phyloP scores from a whole-genome alignment of 2,888 invertebrate species.

The Eremobia ochroleuca region DNA sequence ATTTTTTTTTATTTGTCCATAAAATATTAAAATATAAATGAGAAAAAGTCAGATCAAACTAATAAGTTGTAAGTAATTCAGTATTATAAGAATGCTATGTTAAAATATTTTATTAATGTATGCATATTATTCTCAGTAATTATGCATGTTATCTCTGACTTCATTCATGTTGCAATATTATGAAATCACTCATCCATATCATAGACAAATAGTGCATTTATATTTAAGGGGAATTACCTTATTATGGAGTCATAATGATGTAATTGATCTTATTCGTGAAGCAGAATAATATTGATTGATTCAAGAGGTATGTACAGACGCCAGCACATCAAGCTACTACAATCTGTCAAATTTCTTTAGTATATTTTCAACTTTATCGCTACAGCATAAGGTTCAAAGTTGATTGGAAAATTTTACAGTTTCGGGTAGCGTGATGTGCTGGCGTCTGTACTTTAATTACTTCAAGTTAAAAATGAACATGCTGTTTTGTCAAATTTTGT shows the following conservation, averaged over 20 bases:
- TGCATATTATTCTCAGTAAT: background rate
- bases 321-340: too few species aligned
- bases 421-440: too few species aligned
- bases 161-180: conserved; percentile 17
- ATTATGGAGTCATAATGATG: background rate
- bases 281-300: background rate
- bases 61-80: background rate
- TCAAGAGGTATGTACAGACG: background rate
- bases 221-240: conserved; percentile 27
- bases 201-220: conserved; percentile 3
- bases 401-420: too few species aligned
- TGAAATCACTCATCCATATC: conserved; percentile 1
- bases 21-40: too few species aligned
- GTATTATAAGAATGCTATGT: background rate
- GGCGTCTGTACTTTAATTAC: too few species aligned
- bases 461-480: too few species aligned
- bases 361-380: too few species aligned
- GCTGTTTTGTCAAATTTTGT: too few species aligned
- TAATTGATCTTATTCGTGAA: background rate
- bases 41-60: background rate
- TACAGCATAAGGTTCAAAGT: too few species aligned
- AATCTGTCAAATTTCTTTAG: too few species aligned
- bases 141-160: conserved; percentile 19
- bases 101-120: background rate
- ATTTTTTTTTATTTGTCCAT: too few species aligned